Evolutionary conservation across 23 tunicate genomes (phyloP), one percentile per base, ranked within the genome.

Genomic region (Aplidium turbinatum): DNA sequence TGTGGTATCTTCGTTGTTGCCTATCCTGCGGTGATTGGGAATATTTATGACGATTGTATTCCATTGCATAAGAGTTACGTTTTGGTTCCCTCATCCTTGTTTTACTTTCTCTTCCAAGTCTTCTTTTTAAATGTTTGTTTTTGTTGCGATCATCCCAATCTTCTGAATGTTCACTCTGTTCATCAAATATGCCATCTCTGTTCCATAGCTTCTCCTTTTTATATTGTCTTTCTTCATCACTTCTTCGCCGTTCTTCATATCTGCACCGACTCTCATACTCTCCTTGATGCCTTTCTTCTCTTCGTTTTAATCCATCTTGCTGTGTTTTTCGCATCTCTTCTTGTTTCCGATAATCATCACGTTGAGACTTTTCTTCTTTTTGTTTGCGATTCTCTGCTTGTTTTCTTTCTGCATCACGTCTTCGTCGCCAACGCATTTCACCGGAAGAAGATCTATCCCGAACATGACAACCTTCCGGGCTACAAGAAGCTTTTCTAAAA

Each of bases 401-500:
- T 65, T 38, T 29, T 28, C 38, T 36, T 29, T 20, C n/a, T 38
- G 36, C 72, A 4, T 35, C 72, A 36, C n/a, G n/a, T n/a, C 38
- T 50, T 18, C 72, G 48, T n/a, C n/a, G n/a, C n/a, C n/a, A 50
- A 5, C 68, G 68, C 22, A 5, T 5, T 60, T 60, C 68, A 11
- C 72, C 26, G 4, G n/a, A n/a, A n/a, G n/a, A n/a, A n/a, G 61
- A 54, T 9, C 50, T 36, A 23, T 4, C 9, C 3, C 50, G 72
- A 35, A 48, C 26, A 16, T 28, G 48, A 2, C 7, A 16, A 3
- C 4, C 73, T 13, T 70, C 76, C 3, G 76, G 76, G 46, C 76
- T 70, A 4, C 58, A 70, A 6, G 76, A 70, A 3, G 35, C 76
- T 30, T 48, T 70, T 80, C 85, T 31, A 18, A 78, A 78, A 57